Base-by-base conservation (phyloP, 1,140 invertebrate species). In the Heliothis subflexa region DNA sequence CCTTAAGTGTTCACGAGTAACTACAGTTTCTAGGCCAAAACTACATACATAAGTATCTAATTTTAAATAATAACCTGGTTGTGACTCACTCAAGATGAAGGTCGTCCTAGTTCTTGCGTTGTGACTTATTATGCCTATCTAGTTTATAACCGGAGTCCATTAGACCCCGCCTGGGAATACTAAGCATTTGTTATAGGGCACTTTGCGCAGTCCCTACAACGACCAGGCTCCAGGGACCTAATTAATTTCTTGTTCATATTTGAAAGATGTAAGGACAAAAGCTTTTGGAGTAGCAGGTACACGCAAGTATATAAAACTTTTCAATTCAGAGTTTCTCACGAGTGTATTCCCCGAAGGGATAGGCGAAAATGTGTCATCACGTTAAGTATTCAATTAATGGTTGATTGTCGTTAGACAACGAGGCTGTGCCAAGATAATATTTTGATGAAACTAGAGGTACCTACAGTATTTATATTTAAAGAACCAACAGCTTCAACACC, bases 191-290 rank as follows among this genome's bases (percentile, higher is more conserved):
- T 62, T 28, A 62, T 45, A 62, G 59, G 59, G 59, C 59, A 62
- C 59, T 62, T 62, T 62, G 33, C 59, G 40, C n/a, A 62, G 28
- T 62, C 59, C 59, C 40, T 62, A 62, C 14, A 62, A 62, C 33
- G 14, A 11, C 59, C 33, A 40, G 21, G 1, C 59, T 16, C 59
- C 5, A 45, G 59, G 59, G 59, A 62, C n/a, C 59, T 62, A 62
- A 62, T 62, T 62, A 62, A 62, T 62, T 62, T 62, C 59, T 62
- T 62, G 59, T 40, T 62, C 59, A 61, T 61, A 61, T 62, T 62
- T 45, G 59, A 62, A 62, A 40, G 59, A n/a, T 16, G 59, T 40
- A 62, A 16, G n/a, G 33, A 62, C 28, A 62, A 62, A 62, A 28
- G 59, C 14, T 62, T 62, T 62, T 10, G 28, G 13, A 18, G 54